Base-by-base conservation (phyloP, 92 coral and sea anemone genomes). In the Hydrozoanthus gracilis region DNA sequence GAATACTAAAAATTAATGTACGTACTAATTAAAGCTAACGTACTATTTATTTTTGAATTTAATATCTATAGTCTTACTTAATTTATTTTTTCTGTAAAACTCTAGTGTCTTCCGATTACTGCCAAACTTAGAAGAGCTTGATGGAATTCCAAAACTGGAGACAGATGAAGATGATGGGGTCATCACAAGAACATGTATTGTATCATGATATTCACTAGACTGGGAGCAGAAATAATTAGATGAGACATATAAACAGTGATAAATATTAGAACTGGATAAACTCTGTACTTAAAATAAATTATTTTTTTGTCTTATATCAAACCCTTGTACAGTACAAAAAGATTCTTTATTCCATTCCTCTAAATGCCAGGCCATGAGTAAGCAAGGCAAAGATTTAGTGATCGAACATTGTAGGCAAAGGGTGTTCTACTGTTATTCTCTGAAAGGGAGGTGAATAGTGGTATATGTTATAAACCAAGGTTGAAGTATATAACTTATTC, bases 91-190 rank as follows among this genome's bases (percentile, higher is more conserved):
- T 74, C 35, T 73, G 64, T 49, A 2, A 10, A 64, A 7, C 55
- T 87, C 2, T 82, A 97, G 98, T 51, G 98, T 97, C 16, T 97
- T 97, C 83, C 86, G 93, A 84, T 83, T 93, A 66, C 78, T 97
- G 60, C 99, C 99, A 8, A 69, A 88, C 14, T 91, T 97, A 8
- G 86, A 87, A 86, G 79, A 95, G 15, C 91, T 97, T 56, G 99
- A 97, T 89, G 98, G 98, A 14, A 94, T 95, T 48, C 99, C 99
- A 11, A 92, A 87, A 71, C 91, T 97, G 17, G 92, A 92, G 54
- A 90, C 95, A 76, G 99, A 96, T 78, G 77, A 65, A 20, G 88
- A 70, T 44, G 84, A 90, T 54, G 90, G 73, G 4, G 64, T 72
- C 17, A 76, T 85, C 60, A 80, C 94, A 47, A 89, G 84, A 76